Evolutionary conservation across 2,888 invertebrate species (phyloP).

Genomic region (Stomorhina lunata): DNA sequence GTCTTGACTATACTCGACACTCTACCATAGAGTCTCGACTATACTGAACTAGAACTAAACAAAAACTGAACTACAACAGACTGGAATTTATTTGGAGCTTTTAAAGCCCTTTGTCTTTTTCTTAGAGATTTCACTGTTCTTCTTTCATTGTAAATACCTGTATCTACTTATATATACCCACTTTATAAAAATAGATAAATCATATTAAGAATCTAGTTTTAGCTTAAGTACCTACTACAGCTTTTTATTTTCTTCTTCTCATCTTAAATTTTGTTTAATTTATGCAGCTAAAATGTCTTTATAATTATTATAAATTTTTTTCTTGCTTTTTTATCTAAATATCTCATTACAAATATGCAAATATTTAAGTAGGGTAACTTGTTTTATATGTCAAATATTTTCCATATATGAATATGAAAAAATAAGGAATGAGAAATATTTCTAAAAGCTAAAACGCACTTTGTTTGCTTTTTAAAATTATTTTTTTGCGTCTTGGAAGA

Average conservation of each 20-base stretch:
- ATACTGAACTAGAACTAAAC: too few relatives aligned
- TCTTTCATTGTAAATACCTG: too few relatives aligned
- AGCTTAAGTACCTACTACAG: not conserved
- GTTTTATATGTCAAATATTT: conserved; percentile 26
- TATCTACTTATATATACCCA: too few relatives aligned
- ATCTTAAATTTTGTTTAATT: conserved; percentile 16
- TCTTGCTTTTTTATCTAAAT: not conserved
- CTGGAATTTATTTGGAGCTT: too few relatives aligned
- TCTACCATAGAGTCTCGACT: too few relatives aligned
- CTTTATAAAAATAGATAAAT: conserved; percentile 10
- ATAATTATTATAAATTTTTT: not conserved
- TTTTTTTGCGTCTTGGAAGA: not conserved
- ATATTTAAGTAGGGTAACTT: conserved; percentile 52
- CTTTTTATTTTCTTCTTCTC: not conserved
- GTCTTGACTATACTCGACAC: too few relatives aligned
- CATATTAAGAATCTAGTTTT: conserved; percentile 1
- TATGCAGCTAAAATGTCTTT: conserved; percentile 1
- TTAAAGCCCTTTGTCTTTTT: too few relatives aligned
- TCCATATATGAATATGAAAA: conserved; percentile 1
- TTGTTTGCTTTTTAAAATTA: not conserved
- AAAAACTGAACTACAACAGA: too few relatives aligned
- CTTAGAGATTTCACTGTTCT: not conserved
- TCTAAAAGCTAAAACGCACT: conserved; percentile 28
- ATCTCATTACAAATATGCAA: conserved; percentile 21
- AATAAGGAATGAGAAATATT: too few relatives aligned